A percentile compares a stretch with the other conserved stretches of the same genome.
These are phyloP conservation scores for Telenomus remus DNA, from an alignment of 1,140 invertebrate genomes.

Conservation along the genomic window DNA sequence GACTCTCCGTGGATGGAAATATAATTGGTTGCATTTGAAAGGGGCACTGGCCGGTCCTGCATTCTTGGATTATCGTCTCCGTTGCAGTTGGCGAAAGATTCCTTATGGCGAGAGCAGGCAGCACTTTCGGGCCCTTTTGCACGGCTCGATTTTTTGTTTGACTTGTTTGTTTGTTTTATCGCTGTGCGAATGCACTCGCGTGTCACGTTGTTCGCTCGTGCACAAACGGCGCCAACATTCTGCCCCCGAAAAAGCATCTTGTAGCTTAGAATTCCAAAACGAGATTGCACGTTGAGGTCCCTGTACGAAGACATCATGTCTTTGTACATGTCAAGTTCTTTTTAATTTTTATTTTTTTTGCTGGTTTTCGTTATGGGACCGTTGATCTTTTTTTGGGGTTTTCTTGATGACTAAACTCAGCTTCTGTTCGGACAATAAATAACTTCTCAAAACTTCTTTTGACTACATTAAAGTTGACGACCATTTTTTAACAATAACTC, in stretches of 20 bases:
- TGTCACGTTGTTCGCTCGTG: constrained; percentile 41
- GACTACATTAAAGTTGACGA: not conserved
- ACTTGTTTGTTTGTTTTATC: constrained; percentile 15
- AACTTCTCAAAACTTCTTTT: too few relatives aligned
- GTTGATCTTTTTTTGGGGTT: too few relatives aligned
- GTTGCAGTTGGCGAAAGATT: constrained; percentile 46
- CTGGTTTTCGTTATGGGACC: too few relatives aligned
- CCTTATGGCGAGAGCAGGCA: constrained; percentile 30
- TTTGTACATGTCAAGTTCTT: constrained; percentile 5
- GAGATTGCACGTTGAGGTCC: constrained; percentile 25
- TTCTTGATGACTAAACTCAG: too few relatives aligned
- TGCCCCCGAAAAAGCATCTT: constrained; percentile 64
- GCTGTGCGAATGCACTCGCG: constrained; percentile 32
- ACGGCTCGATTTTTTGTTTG: constrained; percentile 1
- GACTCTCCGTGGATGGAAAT: constrained; percentile 16
- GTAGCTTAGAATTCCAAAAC: constrained; percentile 61
- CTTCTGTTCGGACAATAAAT: too few relatives aligned
- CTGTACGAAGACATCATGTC: constrained; percentile 40
- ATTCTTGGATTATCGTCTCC: constrained; percentile 41
- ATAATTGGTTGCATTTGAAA: constrained; percentile 25
- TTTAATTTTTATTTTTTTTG: too few relatives aligned
- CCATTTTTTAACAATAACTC: not conserved
- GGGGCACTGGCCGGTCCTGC: constrained; percentile 28
- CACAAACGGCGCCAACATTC: constrained; percentile 67
- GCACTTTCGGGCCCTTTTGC: constrained; percentile 35